Evolutionary conservation across 2,113 vertebrate genomes (phyloP).

Genomic region (Burhinus oedicnemus): DNA sequence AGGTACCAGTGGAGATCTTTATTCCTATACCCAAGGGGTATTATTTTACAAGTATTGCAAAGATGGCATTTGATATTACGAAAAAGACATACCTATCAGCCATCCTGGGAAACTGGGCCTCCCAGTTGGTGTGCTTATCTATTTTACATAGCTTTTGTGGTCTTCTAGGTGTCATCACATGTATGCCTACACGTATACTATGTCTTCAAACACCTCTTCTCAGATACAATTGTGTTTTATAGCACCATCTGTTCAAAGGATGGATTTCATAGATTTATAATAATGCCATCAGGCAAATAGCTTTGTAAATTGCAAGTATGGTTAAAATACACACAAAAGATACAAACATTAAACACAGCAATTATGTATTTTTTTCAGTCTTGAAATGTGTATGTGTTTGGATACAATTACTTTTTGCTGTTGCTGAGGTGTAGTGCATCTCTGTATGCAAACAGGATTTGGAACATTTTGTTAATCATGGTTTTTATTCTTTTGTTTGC

Average conservation of each 20-base stretch:
- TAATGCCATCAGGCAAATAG: slow-evolving; percentile 66
- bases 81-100: neutral
- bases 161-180: slow-evolving; percentile 59
- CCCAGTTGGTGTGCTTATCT: slow-evolving; percentile 5
- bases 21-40: neutral
- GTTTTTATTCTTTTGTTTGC: slow-evolving; percentile 57
- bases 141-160: slow-evolving; percentile 57
- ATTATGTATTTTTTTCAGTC: neutral
- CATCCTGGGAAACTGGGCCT: neutral
- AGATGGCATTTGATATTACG: slow-evolving; percentile 22
- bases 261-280: slow-evolving; percentile 72
- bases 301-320: slow-evolving; percentile 62
- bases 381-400: neutral
- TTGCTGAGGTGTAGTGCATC: slow-evolving; percentile 10
- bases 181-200: slow-evolving; percentile 44
- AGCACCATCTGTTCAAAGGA: slow-evolving; percentile 71
- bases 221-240: slow-evolving; percentile 47
- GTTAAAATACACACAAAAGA: slow-evolving; percentile 61
- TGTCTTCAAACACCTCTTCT: slow-evolving; percentile 56
- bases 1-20: slow-evolving; percentile 12
- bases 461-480: slow-evolving; percentile 49
- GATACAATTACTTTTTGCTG: slow-evolving; percentile 54
- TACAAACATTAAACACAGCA: slow-evolving; percentile 18
- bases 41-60: slow-evolving; percentile 29
- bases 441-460: slow-evolving; percentile 40